Evolutionary conservation across 2,888 invertebrate genomes (phyloP).

Genomic region (Sabatieria punctata): DNA sequence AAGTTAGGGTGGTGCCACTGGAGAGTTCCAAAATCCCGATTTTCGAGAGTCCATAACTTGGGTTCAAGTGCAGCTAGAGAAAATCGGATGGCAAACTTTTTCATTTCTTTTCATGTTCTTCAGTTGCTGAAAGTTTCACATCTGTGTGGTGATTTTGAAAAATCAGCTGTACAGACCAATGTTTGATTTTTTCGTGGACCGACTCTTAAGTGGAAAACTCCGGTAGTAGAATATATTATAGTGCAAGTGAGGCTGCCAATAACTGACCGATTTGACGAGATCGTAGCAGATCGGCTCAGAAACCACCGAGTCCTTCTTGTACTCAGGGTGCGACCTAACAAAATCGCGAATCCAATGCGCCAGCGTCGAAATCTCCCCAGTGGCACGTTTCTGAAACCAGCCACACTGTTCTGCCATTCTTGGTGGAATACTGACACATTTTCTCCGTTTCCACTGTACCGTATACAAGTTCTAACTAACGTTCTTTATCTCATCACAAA

Average conservation of each 20-base stretch:
- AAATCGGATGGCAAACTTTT: too few species aligned
- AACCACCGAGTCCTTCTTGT: constrained; percentile 64
- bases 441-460: background rate
- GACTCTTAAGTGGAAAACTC: too few species aligned
- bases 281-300: constrained; percentile 77
- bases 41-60: too few species aligned
- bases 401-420: background rate
- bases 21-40: too few species aligned
- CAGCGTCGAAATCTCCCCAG: constrained; percentile 75
- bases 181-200: too few species aligned
- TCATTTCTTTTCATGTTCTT: too few species aligned
- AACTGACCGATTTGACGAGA: constrained; percentile 41
- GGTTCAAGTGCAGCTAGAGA: too few species aligned
- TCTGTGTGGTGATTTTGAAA: too few species aligned
- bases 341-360: constrained; percentile 86
- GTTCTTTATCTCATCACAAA: background rate
- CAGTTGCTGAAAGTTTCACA: too few species aligned
- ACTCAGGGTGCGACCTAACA: constrained; percentile 57
- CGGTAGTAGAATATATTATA: too few species aligned
- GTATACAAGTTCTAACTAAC: background rate
- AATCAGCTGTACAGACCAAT: too few species aligned
- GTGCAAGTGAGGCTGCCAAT: background rate
- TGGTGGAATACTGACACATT: background rate
- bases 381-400: constrained; percentile 52
- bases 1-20: too few species aligned